Evolutionary conservation across 2,888 invertebrate species (phyloP), one percentile per base, ranked within the genome.

Genomic region (Chromoteleia sp.): DNA sequence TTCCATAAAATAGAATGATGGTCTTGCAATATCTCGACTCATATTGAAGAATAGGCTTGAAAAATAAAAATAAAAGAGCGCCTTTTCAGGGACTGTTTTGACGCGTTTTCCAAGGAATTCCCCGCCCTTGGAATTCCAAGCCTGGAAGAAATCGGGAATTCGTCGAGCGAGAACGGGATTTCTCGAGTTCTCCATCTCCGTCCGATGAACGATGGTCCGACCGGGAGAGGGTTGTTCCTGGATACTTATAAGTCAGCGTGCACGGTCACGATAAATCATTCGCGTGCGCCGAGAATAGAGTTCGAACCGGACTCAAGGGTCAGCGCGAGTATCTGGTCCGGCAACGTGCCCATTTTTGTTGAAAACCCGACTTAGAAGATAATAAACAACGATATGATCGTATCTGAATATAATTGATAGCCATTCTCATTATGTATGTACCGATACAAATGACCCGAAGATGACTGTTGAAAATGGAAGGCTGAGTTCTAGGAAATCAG

Each of bases 211-310:
- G 58, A 71, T 58, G 65, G 12, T 41, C 39, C 12, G 30, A 7
- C 45, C 33, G 15, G 41, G 67, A 73, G 56, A 81, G 67, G 67
- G 73, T 68, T 81, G 68, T 77, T 81, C 56, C 76, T 59, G 56
- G 61, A 54, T 73, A 61, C 52, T 76, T 71, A 39, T 52, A 65
- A 76, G 76, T 76, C 71, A 71, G 50, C 59, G 33, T 17, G 56
- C 68, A 45, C 45, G 17, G 36, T 65, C 52, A 36, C 43, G 65
- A 81, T 81, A 75, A 81, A 81, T 81, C 75, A 81, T 65, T 58
- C 59, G 30, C 75, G 41, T 75, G 36, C 30, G 50, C 63, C 43
- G 50, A 68, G 73, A 73, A 67, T 59, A 41, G 43, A 19, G 73
- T 65, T 65, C 25, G 29, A 56, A 33, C 30, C 30, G 43, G 39